Base-by-base conservation (phyloP, 2,797 vertebrate genomes). In the Danio kyathit region DNA sequence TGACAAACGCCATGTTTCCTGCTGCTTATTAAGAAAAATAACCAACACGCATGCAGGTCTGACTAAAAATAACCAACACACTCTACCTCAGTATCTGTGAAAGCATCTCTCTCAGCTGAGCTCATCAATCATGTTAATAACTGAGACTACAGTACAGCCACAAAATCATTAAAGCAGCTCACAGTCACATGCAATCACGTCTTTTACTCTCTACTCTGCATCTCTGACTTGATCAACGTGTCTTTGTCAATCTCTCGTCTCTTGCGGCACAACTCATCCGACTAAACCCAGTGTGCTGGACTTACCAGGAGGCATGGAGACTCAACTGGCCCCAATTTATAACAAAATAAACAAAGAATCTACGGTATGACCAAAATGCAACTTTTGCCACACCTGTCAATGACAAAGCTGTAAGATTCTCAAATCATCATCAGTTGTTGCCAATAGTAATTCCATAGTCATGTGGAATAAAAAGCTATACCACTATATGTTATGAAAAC, bases 91-190 rank as follows among this genome's bases (percentile, higher is more conserved):
- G 29, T 21, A 16, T 70, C 6, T n/a, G 43, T 48, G 21, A 78
- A 10, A 59, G 43, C 54, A 19, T 69, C 43, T 38, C 12, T 69
- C 64, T 67, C 3, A 57, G 48, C 14, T 46, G 19, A 40, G 11
- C n/a, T 69, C 65, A 60, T 79, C 76, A 49, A 79, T 79, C 56
- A 61, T 29, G 0, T 49, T 69, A 60, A 69, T 61, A 49, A 70
- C 44, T 11, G 43, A 51, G 65, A 69, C 52, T 70, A 70, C n/a
- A 70, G 65, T 51, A 70, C 65, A 79, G 76, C 29, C 76, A 60
- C 21, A 49, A 40, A 78, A 51, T 51, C 44, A 69, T 38, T 49
- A 69, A 13, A 57, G 21, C 73, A 74, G 13, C 56, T 52, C 5
- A 7, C 59, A 60, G 65, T 60, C 65, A 51, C 12, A 79, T 51